Base-by-base conservation (phyloP, 2,113 vertebrate genomes). In the Sardina pilchardus region DNA sequence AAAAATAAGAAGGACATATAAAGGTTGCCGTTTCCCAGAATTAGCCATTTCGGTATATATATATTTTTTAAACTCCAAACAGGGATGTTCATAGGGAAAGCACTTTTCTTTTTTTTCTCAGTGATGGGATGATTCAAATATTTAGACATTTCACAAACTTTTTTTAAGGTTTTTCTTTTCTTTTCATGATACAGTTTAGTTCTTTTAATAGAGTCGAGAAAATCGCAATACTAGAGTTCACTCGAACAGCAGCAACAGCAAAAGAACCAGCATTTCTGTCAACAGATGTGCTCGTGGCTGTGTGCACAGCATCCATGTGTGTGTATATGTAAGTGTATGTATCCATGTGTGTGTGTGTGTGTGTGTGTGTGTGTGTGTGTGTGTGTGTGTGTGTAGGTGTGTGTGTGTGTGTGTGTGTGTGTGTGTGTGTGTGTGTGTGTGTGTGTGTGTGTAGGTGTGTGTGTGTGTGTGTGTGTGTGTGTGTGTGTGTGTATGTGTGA, bases 111-210 rank as follows among this genome's bases (percentile, higher is more conserved):
- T 92, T 90, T 92, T 93, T 90, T 93, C 92, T 90, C 93, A 93
- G 91, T 93, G 93, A 94, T 95, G 94, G 94, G 89, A 95, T 94
- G 94, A 93, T 92, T 95, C 93, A 95, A 95, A 95, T 95, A 96
- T 96, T 95, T 93, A 96, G 95, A 96, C 95, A 95, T 96, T 95
- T 95, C 95, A 96, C 95, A 95, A 95, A 94, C 92, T 88, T 93
- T 94, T 95, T 92, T 89, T 90, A 48, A 81, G 34, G 30, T 81
- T 93, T 92, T 93, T 93, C 93, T 93, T 93, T 92, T 92, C 89
- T 92, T 94, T 93, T 95, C 90, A 91, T 92, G 91, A 90, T 93
- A 93, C 91, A 93, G 90, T 94, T 95, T 92, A 90, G 84, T 93
- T 94, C 81, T 93, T 94, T 94, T 94, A 90, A 93, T 94, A 92